Conservation (phyloP, 2,113 vertebrate genomes). For the Ascaphus truei region DNA sequence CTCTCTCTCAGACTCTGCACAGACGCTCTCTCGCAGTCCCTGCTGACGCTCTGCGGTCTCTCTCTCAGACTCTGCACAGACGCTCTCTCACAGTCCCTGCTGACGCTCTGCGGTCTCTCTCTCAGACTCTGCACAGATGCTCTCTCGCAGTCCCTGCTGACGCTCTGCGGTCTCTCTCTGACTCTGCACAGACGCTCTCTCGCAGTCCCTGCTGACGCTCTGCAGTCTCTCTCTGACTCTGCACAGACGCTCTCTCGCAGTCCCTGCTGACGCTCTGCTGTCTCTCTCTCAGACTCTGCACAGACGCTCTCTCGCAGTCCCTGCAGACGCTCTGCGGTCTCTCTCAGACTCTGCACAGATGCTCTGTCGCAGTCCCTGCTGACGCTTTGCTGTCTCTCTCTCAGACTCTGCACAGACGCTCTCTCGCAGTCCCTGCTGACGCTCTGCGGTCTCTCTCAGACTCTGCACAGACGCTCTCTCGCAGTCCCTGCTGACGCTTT, state of each 20-base stretch:
- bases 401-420: conserved; percentile 51
- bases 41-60: conserved; percentile 62
- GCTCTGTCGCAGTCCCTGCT: conserved; percentile 43
- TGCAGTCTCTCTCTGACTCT: conserved; percentile 49
- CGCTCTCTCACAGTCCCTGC: conserved; percentile 44
- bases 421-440: conserved; percentile 54
- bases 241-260: conserved; percentile 29
- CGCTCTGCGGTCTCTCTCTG: conserved; percentile 51
- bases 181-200: conserved; percentile 36
- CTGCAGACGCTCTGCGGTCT: conserved; percentile 62
- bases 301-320: conserved; percentile 28
- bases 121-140: conserved; percentile 51
- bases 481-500: conserved; percentile 64
- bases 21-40: conserved; percentile 30
- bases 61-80: conserved; percentile 51
- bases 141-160: conserved; percentile 54
- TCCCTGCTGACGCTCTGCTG: conserved; percentile 66
- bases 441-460: conserved; percentile 59
- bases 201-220: conserved; percentile 59
- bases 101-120: conserved; percentile 56
- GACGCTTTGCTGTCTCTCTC: conserved; percentile 60
- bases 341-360: conserved; percentile 51
- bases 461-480: conserved; percentile 31
- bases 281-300: conserved; percentile 53
- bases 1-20: conserved; percentile 53